Conservation (phyloP, 2,888 invertebrate genomes). For the Brenthis daphne region DNA sequence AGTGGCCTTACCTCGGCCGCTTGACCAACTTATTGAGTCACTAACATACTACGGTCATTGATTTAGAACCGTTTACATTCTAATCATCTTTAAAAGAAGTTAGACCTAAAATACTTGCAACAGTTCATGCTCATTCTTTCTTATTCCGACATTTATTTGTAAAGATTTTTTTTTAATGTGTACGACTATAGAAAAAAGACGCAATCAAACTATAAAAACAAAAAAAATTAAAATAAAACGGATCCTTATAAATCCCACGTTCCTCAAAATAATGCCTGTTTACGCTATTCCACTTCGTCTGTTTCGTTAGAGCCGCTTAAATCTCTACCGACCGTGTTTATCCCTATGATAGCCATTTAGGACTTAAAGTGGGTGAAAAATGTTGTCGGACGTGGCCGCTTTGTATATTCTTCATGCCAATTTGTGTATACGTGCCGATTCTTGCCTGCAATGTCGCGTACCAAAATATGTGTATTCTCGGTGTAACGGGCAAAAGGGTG, state of each 20-base stretch:
- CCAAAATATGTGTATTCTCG: conserved; percentile 31
- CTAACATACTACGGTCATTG: conserved; percentile 52
- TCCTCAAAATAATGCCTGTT: conserved; percentile 42
- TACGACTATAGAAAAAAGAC: conserved; percentile 4
- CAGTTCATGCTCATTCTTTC: conserved; percentile 26
- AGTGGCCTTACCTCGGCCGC: conserved; percentile 56
- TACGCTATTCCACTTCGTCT: conserved; percentile 44
- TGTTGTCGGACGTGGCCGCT: conserved; percentile 39
- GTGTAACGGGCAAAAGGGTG: conserved; percentile 48
- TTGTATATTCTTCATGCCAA: conserved; percentile 34
- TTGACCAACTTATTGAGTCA: conserved; percentile 70
- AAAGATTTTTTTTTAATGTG: too few relatives aligned
- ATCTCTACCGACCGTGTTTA: conserved; percentile 45
- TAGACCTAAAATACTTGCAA: conserved; percentile 53
- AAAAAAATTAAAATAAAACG: conserved; percentile 33
- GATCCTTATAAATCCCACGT: conserved; percentile 43
- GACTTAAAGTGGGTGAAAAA: conserved; percentile 44
- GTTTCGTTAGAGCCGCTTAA: conserved; percentile 41
- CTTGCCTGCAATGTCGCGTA: conserved; percentile 16
- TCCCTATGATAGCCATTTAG: conserved; percentile 47
- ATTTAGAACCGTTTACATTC: conserved; percentile 72
- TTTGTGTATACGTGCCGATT: conserved; percentile 33
- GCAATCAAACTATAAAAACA: conserved; percentile 18
- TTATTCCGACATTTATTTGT: too few relatives aligned
- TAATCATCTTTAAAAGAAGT: conserved; percentile 53